Evolutionary conservation across 2,113 vertebrate species (phyloP).

Genomic region (Corythaeola cristata): DNA sequence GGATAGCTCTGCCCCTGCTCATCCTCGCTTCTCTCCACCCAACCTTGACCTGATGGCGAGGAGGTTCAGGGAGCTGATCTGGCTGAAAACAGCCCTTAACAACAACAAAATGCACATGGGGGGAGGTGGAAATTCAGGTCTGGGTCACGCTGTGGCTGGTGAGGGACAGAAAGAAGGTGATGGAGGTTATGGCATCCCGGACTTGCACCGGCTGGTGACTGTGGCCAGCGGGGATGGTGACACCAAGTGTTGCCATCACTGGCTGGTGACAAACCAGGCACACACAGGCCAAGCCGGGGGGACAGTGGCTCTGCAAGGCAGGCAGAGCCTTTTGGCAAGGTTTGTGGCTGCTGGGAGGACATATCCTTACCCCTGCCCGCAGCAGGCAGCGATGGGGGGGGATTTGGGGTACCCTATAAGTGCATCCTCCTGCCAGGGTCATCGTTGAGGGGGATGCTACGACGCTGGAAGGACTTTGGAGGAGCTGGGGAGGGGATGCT

Average conservation of each 20-base stretch:
- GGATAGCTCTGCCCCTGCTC: fast-evolving
- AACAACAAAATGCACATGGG: fast-evolving
- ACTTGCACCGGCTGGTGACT: fast-evolving
- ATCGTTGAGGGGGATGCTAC: fast-evolving
- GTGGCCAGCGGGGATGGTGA: fast-evolving
- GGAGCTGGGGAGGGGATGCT: background rate
- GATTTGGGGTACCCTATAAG: background rate
- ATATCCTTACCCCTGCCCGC: background rate
- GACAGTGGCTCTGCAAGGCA: background rate
- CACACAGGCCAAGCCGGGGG: fast-evolving
- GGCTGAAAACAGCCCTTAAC: background rate
- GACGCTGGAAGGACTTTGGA: background rate
- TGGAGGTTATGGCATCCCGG: background rate
- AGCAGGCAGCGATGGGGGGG: fast-evolving
- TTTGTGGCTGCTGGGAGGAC: background rate
- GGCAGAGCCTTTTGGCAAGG: background rate
- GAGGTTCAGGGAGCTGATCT: background rate
- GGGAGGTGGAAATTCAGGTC: background rate
- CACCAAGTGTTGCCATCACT: background rate
- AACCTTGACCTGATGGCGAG: background rate
- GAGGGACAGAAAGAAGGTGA: background rate
- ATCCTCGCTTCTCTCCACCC: background rate
- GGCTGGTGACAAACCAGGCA: background rate
- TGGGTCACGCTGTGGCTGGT: background rate
- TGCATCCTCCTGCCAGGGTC: background rate